Conservation (phyloP, 2,888 invertebrate species). For the Bimastos eiseni region DNA sequence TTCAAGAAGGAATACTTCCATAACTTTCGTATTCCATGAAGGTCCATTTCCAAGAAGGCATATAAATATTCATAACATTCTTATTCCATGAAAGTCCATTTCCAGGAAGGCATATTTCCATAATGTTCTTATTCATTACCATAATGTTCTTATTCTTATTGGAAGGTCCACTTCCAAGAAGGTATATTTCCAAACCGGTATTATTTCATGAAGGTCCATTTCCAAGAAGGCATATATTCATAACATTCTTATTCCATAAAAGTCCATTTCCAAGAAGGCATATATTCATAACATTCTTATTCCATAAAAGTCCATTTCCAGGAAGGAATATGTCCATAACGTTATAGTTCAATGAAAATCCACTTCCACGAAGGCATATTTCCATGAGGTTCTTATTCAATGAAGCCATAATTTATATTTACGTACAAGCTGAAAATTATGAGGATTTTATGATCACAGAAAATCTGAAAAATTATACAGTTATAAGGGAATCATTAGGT, state of each 20-base stretch:
- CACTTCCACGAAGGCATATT: not conserved
- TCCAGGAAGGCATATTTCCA: not conserved
- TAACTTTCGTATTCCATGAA: not conserved
- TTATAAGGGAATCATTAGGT: too few species aligned
- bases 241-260: too few species aligned
- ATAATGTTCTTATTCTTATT: not conserved
- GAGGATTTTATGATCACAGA: too few species aligned
- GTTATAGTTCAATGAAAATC: too few species aligned
- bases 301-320: not conserved
- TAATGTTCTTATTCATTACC: not conserved
- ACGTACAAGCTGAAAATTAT: too few species aligned
- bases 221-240: not conserved
- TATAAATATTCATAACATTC: too few species aligned
- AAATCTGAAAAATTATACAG: too few species aligned
- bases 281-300: too few species aligned
- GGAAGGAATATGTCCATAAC: too few species aligned
- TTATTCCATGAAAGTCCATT: not conserved
- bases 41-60: not conserved
- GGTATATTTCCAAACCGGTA: too few species aligned
- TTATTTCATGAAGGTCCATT: not conserved
- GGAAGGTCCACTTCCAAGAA: not conserved
- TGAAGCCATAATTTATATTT: not conserved
- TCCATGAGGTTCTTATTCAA: not conserved
- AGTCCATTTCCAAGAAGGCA: too few species aligned
- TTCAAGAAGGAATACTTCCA: not conserved